These are phyloP conservation scores for Listronotus bonariensis DNA, from an alignment of 1,140 invertebrate genomes.

Conservation along the genomic window DNA sequence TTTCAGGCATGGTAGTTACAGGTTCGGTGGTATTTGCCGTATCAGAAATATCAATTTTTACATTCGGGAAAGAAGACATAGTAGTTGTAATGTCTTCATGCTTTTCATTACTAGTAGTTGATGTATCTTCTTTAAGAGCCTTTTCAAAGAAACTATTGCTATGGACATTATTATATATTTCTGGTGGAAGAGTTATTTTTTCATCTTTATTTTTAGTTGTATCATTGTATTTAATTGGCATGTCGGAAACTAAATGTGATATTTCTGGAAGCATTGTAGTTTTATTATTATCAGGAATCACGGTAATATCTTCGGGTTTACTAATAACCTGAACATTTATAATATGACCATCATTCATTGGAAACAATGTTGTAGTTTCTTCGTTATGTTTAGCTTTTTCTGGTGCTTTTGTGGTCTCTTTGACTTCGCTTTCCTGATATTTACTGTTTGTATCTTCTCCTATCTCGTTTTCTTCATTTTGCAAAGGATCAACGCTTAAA, in stretches of 20 bases:
- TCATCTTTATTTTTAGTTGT: conserved; percentile 2
- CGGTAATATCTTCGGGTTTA: not conserved
- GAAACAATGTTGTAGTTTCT: conserved; percentile 9
- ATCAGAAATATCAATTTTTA: not conserved
- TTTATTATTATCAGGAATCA: not conserved
- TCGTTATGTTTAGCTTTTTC: conserved; percentile 27
- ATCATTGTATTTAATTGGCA: not conserved
- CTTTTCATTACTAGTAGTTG: not conserved
- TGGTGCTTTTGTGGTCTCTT: conserved; percentile 19
- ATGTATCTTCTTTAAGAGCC: conserved; percentile 7
- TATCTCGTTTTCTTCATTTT: conserved; percentile 38
- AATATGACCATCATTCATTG: not conserved
- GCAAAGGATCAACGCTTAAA: conserved; percentile 38
- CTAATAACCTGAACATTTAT: not conserved
- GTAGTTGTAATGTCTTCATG: conserved; percentile 6
- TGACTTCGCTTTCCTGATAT: not conserved
- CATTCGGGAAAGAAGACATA: not conserved
- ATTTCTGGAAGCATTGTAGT: not conserved
- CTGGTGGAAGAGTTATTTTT: conserved; percentile 40
- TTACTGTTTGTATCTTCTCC: conserved; percentile 4
- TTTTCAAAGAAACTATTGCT: conserved; percentile 48
- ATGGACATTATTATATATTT: conserved; percentile 51
- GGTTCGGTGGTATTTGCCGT: not conserved
- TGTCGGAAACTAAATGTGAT: not conserved
- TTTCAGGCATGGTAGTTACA: not conserved